Conservation (phyloP, 1,140 invertebrate species). For the Ridgeia piscesae region DNA sequence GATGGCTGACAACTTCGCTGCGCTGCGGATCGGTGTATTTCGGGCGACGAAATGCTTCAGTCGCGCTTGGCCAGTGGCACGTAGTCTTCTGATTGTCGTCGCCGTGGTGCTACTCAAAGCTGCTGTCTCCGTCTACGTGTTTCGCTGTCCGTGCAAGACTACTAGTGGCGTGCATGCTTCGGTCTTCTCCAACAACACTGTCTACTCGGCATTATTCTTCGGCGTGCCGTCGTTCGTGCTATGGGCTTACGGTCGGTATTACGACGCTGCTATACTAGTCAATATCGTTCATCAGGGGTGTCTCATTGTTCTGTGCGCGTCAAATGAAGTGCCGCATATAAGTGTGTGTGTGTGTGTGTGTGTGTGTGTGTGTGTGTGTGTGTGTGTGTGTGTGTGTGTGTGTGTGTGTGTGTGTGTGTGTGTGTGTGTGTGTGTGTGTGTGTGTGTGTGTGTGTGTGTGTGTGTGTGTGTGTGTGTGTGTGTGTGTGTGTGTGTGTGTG, state of each 20-base stretch:
- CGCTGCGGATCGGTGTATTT: neutral
- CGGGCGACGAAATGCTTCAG: neutral
- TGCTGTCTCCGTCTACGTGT: neutral
- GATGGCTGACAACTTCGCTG: neutral
- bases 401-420: too few species aligned
- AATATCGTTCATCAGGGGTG: neutral
- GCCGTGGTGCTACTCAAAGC: neutral
- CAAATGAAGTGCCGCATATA: too few species aligned
- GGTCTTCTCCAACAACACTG: neutral
- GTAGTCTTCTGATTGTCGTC: neutral
- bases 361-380: too few species aligned
- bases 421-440: too few species aligned
- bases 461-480: too few species aligned
- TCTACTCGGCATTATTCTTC: neutral
- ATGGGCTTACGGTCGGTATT: neutral
- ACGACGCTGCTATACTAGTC: neutral
- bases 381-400: too few species aligned
- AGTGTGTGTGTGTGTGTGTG: too few species aligned
- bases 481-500: too few species aligned
- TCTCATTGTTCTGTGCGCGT: too few species aligned
- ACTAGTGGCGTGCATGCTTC: neutral
- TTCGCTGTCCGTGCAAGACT: neutral
- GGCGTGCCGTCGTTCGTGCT: neutral
- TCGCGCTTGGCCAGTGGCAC: neutral
- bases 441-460: too few species aligned